Base-by-base conservation (phyloP, 30 jellyfish, hydroid and myxozoan genomes). In the Hydra vulgaris region DNA sequence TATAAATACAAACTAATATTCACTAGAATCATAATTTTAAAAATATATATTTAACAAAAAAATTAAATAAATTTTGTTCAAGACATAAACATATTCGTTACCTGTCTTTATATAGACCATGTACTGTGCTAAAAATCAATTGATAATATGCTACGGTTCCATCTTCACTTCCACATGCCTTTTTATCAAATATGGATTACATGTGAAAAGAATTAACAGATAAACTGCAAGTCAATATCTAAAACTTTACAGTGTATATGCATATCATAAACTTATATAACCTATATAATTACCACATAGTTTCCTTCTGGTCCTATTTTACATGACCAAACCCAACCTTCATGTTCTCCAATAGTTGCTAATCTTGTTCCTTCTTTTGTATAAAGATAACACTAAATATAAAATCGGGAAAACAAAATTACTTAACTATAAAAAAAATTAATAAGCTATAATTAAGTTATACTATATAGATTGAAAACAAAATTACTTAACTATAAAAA, bases 161-260 rank as follows among this genome's bases (percentile, higher is more conserved):
- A 80, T 90, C 97, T 54, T 82, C 96, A 80, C 96, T 87, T 19
- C 97, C 97, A 83, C 95, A 89, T 61, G 96, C 97, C 97, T 90
- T 21, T 0, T 15, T 25, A 61, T 40, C 53, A 72, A 40, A 40
- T 40, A 12, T 40, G 12, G 12, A 40, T 40, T 12, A 69, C 7
- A 23, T 17, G n/a, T 16, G 18, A 56, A 56, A 16, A 56, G n/a
- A n/a, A n/a, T n/a, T n/a, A n/a, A n/a, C n/a, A n/a, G n/a, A n/a
- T n/a, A n/a, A n/a, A n/a, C n/a, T n/a, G n/a, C n/a, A n/a, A n/a
- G n/a, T n/a, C n/a, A n/a, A n/a, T n/a, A n/a, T n/a, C n/a, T n/a
- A n/a, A n/a, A n/a, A n/a, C n/a, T n/a, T n/a, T n/a, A n/a, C n/a
- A n/a, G n/a, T n/a, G n/a, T n/a, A n/a, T n/a, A n/a, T n/a, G n/a